These are phyloP conservation scores for Dendrocincla fuliginosa DNA, from an alignment of 2,797 vertebrate species.

Conservation along the genomic window DNA sequence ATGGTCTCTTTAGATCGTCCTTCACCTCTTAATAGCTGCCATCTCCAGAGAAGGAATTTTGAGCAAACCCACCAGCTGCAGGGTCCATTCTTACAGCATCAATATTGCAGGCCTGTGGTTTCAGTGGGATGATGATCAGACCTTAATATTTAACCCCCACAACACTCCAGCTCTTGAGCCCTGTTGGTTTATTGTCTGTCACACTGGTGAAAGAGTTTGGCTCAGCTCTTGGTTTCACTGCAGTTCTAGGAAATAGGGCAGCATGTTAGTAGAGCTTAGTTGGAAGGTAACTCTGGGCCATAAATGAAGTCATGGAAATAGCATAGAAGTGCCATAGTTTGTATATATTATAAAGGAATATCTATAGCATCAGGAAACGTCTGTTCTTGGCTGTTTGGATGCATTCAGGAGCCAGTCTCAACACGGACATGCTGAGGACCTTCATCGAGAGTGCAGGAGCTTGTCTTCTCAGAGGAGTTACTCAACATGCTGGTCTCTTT, in stretches of 20 bases:
- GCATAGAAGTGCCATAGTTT: not conserved
- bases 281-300: not conserved
- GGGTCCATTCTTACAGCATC: not conserved
- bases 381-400: not conserved
- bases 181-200: not conserved
- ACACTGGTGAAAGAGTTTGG: not conserved
- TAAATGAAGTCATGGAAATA: not conserved
- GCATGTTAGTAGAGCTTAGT: not conserved
- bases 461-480: not conserved
- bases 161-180: not conserved
- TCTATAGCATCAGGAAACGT: not conserved
- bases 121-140: not conserved
- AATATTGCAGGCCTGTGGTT: not conserved
- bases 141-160: not conserved
- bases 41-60: not conserved
- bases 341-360: not conserved
- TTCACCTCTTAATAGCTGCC: not conserved
- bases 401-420: not conserved
- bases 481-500: not conserved
- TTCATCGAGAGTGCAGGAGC: not conserved
- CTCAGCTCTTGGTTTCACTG: not conserved
- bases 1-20: not conserved
- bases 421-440: not conserved
- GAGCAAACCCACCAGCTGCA: not conserved
- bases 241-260: not conserved